Conservation (phyloP, 37 sponge, comb jelly and placozoan genomes). For the Agelas oroides region DNA sequence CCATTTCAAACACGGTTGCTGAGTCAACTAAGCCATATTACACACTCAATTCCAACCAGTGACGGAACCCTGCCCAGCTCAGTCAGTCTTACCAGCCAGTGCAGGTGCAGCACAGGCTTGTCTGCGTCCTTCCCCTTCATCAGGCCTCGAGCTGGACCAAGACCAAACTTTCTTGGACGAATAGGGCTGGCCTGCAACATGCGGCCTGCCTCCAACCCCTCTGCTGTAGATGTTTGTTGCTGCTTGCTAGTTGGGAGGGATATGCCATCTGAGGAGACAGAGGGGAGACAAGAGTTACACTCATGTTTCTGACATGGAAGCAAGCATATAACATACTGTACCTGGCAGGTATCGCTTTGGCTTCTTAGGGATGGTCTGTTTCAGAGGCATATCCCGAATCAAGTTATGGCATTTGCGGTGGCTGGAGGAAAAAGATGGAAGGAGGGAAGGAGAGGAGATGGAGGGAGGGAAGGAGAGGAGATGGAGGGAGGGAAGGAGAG, state of each 20-base stretch:
- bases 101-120: constrained; percentile 41
- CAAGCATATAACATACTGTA: background rate
- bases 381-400: constrained; percentile 31
- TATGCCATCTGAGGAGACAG: background rate
- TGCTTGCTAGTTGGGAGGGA: background rate
- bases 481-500: background rate
- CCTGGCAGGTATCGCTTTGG: constrained; percentile 6
- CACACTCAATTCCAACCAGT: no score
- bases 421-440: constrained; percentile 12
- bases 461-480: background rate
- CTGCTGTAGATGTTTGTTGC: background rate
- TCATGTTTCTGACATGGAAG: no score
- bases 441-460: constrained; percentile 6
- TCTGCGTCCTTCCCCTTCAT: constrained; percentile 11
- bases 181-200: constrained; percentile 43
- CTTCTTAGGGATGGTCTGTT: background rate
- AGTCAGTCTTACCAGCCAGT: constrained; percentile 79
- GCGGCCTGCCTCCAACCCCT: background rate
- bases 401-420: constrained; percentile 70
- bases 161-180: constrained; percentile 15
- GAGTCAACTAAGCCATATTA: no score
- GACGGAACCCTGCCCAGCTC: no score
- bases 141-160: background rate
- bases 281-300: background rate
- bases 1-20: no score